Base-by-base conservation (phyloP, 2,888 invertebrate species). In the Myopa testacea region DNA sequence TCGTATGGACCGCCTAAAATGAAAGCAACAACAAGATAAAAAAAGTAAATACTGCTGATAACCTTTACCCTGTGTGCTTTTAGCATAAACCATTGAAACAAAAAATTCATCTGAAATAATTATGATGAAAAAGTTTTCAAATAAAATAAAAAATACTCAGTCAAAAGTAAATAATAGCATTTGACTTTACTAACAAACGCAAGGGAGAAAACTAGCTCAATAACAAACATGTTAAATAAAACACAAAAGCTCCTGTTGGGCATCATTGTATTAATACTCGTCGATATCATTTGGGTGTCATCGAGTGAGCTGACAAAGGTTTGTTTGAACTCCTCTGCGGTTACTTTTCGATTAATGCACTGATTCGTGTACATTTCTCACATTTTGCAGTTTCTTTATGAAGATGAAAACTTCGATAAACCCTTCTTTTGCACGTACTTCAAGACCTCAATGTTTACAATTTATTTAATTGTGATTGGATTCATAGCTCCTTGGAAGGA, bases 361-460 rank as follows among this genome's bases (percentile, higher is more conserved):
- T 45, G 45, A 3, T 45, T 45, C 45, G 7, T 45, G 45, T 10
- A 45, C 6, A 8, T 10, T 45, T 45, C 45, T 45, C 6, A 75
- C 34, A 50, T 50, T 19, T 58, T 10, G n/a, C 91, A 98, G 97
- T 95, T 94, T 89, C 92, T 96, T 81, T 96, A 96, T 88, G 91
- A 92, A 84, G 94, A 96, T 90, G 95, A 95, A 87, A 92, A 95
- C 79, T 95, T 94, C 87, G 94, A 96, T 86, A 96, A 98, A 87
- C 98, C 99, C 72, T 98, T 98, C 90, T 96, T 99, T 90, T 95
- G 95, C 85, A 97, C 98, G 34, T 99, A 98, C 89, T 91, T 98
- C 80, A 97, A 98, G 90, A 97, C 97, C 78, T 97, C 96, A 58
- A 93, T 98, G 93, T 96, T 99, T 85, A 94, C 96, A 78, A 90